Percentiles rank a stretch among this genome's conserved stretches.
phyloP scores from a whole-genome alignment of 1,140 invertebrate species.

The Heliconius melpomene region DNA sequence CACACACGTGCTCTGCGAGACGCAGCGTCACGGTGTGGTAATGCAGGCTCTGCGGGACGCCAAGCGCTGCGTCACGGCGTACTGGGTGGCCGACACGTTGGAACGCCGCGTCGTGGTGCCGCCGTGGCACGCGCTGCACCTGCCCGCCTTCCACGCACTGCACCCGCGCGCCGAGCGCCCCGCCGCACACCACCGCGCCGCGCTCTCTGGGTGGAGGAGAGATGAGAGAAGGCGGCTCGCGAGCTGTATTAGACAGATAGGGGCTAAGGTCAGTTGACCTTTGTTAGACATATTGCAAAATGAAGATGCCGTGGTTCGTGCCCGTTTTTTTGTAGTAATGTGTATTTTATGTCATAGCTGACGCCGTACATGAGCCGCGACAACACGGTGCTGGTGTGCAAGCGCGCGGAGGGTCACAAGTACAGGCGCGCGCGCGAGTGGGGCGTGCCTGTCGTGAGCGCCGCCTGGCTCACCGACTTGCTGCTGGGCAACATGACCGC shows the following conservation, averaged over 20 bases:
- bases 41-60: slow-evolving; percentile 87
- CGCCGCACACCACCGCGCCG: slow-evolving; percentile 86
- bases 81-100: slow-evolving; percentile 96
- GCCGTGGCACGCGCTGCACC: slow-evolving; percentile 95
- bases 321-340: no score
- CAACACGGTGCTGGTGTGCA: slow-evolving; percentile 87
- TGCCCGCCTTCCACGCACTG: slow-evolving; percentile 92
- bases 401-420: slow-evolving; percentile 92
- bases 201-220: slow-evolving; percentile 92
- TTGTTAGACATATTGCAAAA: no score
- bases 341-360: slow-evolving; percentile 61
- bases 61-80: slow-evolving; percentile 93
- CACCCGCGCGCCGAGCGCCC: slow-evolving; percentile 91
- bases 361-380: slow-evolving; percentile 88
- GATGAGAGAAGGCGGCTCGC: slow-evolving; percentile 90
- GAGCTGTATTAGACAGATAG: slow-evolving; percentile 90
- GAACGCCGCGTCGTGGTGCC: slow-evolving; percentile 91
- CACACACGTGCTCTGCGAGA: slow-evolving; percentile 95
- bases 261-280: slow-evolving; percentile 86
- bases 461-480: slow-evolving; percentile 96
- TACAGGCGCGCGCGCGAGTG: slow-evolving; percentile 95
- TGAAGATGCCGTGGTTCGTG: no score
- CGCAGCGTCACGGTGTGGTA: slow-evolving; percentile 91
- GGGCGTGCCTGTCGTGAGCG: slow-evolving; percentile 93
- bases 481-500: slow-evolving; percentile 93